Base-by-base conservation (phyloP, 2,888 invertebrate genomes). In the Ichneumon xanthorius region DNA sequence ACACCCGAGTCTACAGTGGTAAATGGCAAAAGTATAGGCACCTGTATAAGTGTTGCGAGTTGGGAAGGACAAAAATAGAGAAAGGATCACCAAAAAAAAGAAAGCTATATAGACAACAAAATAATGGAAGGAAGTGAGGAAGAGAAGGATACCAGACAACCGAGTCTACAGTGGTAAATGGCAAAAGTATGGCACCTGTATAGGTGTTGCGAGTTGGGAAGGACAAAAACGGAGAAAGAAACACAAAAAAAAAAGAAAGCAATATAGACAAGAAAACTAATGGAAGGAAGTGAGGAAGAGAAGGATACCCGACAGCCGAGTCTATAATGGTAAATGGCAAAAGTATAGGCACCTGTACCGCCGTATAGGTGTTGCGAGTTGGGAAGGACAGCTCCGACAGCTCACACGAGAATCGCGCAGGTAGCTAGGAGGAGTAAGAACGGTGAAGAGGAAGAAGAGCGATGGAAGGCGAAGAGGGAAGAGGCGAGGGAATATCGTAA, bases 401-500 rank as follows among this genome's bases (percentile, higher is more conserved):
- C 73, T 72, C 45, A 58, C 30, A 72, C 50, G 65, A 50, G 67
- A 80, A 73, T 67, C 76, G 55, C 80, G 55, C 65, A 80, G 83
- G 76, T 80, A 81, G 79, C 37, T 65, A 75, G 67, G 85, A 61
- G 68, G 40, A 77, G 53, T 50, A 80, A 82, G 75, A 80, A 78
- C 78, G 50, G 4, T 11, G 40, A 40, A 40, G 40, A 40, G 65
- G 65, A 65, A 68, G 73, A 45, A 37, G 79, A 65, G 65, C 50
- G 11, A 48, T 14, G 4, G 40, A 63, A 22, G 63, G 33, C 71
- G 14, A 63, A 53, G 55, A 53, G 50, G 11, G 58, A n/a, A 65
- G 81, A 58, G 30, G 61, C 70, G 53, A 72, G 63, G 26, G 89
- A 90, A 89, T 90, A 91, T 89, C 88, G 88, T 89, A 63, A 63